phyloP scores from a whole-genome alignment of 1,140 invertebrate species.

The Daktulosphaira vitifoliae region DNA sequence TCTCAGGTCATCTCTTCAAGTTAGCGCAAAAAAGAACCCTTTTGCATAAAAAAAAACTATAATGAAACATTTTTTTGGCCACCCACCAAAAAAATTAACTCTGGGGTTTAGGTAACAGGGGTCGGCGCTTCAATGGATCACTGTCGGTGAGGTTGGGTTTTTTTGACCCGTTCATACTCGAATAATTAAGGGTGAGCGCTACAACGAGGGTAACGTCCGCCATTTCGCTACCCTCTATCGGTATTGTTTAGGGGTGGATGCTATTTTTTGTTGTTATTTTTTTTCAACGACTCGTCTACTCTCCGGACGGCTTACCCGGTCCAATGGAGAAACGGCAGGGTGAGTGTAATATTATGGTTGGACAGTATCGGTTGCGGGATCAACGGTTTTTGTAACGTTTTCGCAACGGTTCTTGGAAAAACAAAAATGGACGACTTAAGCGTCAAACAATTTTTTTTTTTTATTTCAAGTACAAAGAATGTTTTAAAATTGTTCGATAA shows the following conservation, averaged over 20 bases:
- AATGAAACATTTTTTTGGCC: slow-evolving; percentile 23
- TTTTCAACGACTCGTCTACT: slow-evolving; percentile 21
- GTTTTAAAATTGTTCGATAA: no score
- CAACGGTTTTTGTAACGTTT: slow-evolving; percentile 32
- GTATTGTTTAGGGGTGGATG: slow-evolving; percentile 33
- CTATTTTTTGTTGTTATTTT: slow-evolving; percentile 30
- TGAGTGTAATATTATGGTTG: slow-evolving; percentile 26
- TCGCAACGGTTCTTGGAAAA: slow-evolving; percentile 25
- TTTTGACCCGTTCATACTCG: neutral
- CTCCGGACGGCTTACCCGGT: slow-evolving; percentile 21
- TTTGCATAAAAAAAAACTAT: slow-evolving; percentile 26
- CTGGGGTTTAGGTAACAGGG: neutral
- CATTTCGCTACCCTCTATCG: slow-evolving; percentile 21
- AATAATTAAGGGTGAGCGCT: slow-evolving; percentile 22
- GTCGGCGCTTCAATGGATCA: neutral
- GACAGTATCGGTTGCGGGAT: neutral
- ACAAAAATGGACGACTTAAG: slow-evolving; percentile 29
- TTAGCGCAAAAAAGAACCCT: slow-evolving; percentile 23
- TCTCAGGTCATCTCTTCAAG: slow-evolving; percentile 28
- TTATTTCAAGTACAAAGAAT: no score
- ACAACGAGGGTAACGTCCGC: slow-evolving; percentile 13
- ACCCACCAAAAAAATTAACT: slow-evolving; percentile 35
- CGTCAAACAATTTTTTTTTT: no score
- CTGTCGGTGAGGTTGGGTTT: slow-evolving; percentile 11
- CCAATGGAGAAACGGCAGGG: slow-evolving; percentile 29